Percentiles rank a stretch among this genome's conserved stretches.
Evolutionary conservation across 2,797 vertebrate species (phyloP).

Genomic region (Ficedula albicollis): DNA sequence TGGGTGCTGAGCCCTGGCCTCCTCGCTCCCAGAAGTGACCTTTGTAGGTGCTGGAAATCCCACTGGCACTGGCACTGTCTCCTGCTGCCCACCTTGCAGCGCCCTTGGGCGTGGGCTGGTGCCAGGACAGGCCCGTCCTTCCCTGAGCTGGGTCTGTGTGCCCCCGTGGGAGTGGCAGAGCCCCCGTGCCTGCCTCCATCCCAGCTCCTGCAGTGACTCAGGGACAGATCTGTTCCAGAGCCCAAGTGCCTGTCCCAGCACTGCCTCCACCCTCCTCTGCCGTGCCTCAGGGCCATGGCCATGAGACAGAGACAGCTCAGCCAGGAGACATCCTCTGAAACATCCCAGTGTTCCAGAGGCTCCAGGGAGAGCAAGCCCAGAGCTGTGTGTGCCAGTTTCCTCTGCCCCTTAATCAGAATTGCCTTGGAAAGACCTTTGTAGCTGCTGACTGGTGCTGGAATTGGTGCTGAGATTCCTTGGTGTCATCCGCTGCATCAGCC

Average conservation of each 20-base stretch:
- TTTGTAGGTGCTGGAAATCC: not conserved
- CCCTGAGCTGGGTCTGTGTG: not conserved
- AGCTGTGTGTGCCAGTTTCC: not conserved
- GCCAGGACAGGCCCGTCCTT: not conserved
- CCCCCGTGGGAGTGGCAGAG: rapidly evolving
- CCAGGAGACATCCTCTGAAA: not conserved
- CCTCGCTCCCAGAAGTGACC: not conserved
- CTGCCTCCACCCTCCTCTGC: not conserved
- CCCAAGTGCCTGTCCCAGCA: not conserved
- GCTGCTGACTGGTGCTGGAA: not conserved
- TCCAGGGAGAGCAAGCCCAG: not conserved
- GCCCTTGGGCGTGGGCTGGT: not conserved
- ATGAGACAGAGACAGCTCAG: rapidly evolving
- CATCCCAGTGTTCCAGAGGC: not conserved
- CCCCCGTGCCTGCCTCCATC: not conserved
- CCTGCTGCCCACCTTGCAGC: not conserved
- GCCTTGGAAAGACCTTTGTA: not conserved
- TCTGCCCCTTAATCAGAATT: not conserved
- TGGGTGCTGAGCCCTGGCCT: not conserved
- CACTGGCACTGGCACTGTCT: not conserved
- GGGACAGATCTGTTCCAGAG: not conserved
- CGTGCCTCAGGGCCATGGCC: rapidly evolving
- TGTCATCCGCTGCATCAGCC: not conserved
- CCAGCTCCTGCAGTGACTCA: rapidly evolving
- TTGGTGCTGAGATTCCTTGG: rapidly evolving